Evolutionary conservation across 2,888 invertebrate species (phyloP).

Genomic region (Diplolepis rosae): DNA sequence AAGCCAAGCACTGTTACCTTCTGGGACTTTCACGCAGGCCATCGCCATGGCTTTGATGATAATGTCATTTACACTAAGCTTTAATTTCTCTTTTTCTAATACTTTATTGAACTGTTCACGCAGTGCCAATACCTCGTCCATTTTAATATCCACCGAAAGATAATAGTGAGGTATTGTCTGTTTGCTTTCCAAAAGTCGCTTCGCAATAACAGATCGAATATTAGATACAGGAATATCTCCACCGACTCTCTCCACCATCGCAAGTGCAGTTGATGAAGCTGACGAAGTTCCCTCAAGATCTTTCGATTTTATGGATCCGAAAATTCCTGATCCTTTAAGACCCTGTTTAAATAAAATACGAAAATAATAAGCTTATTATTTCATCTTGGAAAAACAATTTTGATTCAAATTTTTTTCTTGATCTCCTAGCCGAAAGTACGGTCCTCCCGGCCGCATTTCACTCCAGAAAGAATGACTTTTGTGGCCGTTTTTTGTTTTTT

Average conservation of each 20-base stretch:
- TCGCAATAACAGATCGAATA: conserved; percentile 92
- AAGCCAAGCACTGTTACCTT: conserved; percentile 97
- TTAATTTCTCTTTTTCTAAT: conserved; percentile 86
- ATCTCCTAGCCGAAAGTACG: too few species aligned
- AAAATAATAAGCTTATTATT: not conserved
- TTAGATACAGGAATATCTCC: conserved; percentile 88
- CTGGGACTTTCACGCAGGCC: conserved; percentile 92
- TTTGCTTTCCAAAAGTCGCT: conserved; percentile 90
- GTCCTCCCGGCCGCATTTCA: too few species aligned
- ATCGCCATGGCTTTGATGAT: conserved; percentile 94
- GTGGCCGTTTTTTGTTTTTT: too few species aligned
- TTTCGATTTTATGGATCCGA: conserved; percentile 87
- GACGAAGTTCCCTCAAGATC: conserved; percentile 80
- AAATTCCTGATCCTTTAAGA: conserved; percentile 83
- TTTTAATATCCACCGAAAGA: conserved; percentile 87
- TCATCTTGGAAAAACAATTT: not conserved
- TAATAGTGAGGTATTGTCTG: conserved; percentile 98
- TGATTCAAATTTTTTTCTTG: too few species aligned
- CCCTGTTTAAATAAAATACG: conserved; percentile 54
- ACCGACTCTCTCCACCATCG: conserved; percentile 75
- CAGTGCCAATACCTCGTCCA: conserved; percentile 84
- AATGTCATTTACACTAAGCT: conserved; percentile 96
- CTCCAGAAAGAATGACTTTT: too few species aligned
- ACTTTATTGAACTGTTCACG: conserved; percentile 86
- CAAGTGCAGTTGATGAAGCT: conserved; percentile 47